Evolutionary conservation across 1,140 invertebrate genomes (phyloP).

Genomic region (Saccostrea cuccullata): DNA sequence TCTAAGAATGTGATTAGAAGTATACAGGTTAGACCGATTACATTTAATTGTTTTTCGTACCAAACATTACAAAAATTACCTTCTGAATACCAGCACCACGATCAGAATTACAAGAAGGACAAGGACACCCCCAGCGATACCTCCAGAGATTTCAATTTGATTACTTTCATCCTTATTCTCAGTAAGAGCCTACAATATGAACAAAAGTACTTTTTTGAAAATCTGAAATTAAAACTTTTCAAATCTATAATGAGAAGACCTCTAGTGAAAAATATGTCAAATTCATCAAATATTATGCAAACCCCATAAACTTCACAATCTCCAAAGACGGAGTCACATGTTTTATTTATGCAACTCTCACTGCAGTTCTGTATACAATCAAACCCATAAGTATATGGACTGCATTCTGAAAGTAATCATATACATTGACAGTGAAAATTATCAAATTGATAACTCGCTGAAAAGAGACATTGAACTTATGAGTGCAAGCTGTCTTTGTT

Average conservation of each 20-base stretch:
- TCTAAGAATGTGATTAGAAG: no score
- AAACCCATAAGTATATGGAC: background rate
- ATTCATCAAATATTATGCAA: background rate
- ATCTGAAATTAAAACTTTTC: background rate
- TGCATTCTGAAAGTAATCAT: background rate
- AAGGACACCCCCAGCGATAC: no score
- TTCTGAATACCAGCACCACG: no score
- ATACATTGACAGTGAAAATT: no score
- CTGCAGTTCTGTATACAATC: background rate
- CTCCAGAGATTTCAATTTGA: background rate
- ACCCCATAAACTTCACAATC: background rate
- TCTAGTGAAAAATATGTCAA: background rate
- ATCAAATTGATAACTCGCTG: no score
- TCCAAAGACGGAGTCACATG: background rate
- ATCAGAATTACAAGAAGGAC: no score
- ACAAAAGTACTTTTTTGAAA: background rate
- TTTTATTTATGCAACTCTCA: background rate
- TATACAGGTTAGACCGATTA: no score
- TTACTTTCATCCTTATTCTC: background rate
- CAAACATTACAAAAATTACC: no score
- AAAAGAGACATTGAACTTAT: no score
- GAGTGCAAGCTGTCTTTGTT: no score
- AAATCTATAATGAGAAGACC: background rate
- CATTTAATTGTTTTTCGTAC: no score
- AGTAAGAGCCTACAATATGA: background rate